phyloP scores from a whole-genome alignment of 2,888 invertebrate species.

The Chamaedrilus cognettii region DNA sequence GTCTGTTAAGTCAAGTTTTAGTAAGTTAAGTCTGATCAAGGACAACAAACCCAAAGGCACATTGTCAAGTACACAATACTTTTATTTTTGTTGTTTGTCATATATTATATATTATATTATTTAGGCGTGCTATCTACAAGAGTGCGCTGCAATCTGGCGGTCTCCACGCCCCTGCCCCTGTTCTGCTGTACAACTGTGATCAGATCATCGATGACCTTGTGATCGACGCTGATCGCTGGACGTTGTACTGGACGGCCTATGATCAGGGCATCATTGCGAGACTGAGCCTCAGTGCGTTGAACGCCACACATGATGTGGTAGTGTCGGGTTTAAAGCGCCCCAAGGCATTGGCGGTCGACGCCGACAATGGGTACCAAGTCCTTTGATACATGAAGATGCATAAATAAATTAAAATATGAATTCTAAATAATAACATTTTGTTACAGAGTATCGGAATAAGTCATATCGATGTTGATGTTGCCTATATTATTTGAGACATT shows the following conservation, averaged over 20 bases:
- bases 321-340: not conserved
- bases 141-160: not conserved
- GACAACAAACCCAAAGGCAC: too few relatives aligned
- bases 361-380: not conserved
- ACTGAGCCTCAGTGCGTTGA: not conserved
- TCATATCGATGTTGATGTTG: too few relatives aligned
- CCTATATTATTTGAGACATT: too few relatives aligned
- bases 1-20: too few relatives aligned
- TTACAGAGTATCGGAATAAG: too few relatives aligned
- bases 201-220: slow-evolving; percentile 27
- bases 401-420: too few relatives aligned
- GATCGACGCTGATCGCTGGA: slow-evolving; percentile 3
- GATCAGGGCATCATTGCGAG: slow-evolving; percentile 5
- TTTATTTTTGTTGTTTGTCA: too few relatives aligned
- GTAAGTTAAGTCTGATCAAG: too few relatives aligned
- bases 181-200: not conserved
- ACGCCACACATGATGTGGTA: not conserved
- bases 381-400: too few relatives aligned
- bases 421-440: too few relatives aligned
- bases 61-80: too few relatives aligned
- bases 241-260: slow-evolving; percentile 24
- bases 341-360: not conserved
- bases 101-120: not conserved
- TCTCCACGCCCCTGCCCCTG: not conserved
- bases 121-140: not conserved